Percentiles rank a stretch among this genome's conserved stretches.
phyloP scores from a whole-genome alignment of 2,113 vertebrate genomes.

The Puntigrus tetrazona region DNA sequence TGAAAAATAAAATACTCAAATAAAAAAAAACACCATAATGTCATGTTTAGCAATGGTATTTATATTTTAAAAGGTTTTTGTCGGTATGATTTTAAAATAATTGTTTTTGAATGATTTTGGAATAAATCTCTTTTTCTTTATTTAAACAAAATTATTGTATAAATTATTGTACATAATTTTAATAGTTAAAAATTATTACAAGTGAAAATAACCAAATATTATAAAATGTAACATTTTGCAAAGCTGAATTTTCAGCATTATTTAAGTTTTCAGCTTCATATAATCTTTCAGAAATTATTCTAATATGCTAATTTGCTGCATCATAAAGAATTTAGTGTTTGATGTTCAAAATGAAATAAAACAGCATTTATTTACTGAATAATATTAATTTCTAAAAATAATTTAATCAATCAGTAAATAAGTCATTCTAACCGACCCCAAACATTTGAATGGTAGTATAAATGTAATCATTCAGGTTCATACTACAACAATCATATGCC shows the following conservation, averaged over 20 bases:
- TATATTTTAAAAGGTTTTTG: too few species aligned
- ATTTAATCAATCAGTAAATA: too few species aligned
- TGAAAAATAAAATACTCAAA: too few species aligned
- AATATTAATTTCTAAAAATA: too few species aligned
- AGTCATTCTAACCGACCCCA: too few species aligned
- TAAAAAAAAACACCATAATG: too few species aligned
- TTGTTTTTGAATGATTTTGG: too few species aligned
- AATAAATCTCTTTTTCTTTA: neutral
- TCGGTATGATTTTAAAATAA: too few species aligned
- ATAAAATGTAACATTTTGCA: neutral
- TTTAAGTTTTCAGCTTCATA: too few species aligned
- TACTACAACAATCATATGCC: neutral
- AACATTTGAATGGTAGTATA: neutral
- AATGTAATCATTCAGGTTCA: neutral
- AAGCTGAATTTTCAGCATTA: neutral
- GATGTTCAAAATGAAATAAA: too few species aligned
- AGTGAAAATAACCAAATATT: neutral
- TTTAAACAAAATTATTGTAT: neutral
- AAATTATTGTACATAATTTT: too few species aligned
- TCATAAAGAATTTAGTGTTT: neutral
- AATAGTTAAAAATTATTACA: neutral
- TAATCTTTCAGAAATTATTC: neutral
- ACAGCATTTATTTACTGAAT: neutral
- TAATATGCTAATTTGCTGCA: neutral
- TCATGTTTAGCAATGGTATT: too few species aligned